These are phyloP conservation scores for Carterocephalus palaemon DNA, from an alignment of 2,888 invertebrate genomes.

Conservation along the genomic window DNA sequence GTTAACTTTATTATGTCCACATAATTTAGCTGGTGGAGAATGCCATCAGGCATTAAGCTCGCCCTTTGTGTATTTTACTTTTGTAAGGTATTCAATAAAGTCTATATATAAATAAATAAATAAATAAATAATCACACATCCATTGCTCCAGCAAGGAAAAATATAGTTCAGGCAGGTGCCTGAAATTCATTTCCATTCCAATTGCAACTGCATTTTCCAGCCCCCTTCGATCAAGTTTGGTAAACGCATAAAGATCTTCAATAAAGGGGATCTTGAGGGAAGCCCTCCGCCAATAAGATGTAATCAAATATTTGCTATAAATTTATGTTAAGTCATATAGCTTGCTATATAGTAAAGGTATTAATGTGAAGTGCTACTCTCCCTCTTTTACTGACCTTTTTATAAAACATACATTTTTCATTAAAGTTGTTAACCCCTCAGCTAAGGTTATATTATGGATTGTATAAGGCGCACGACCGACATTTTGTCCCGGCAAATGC, in stretches of 20 bases:
- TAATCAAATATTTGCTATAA: conserved; percentile 74
- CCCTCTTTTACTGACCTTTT: background rate
- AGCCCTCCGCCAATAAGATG: conserved; percentile 42
- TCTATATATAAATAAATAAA: too few species aligned
- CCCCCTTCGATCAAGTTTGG: conserved; percentile 56
- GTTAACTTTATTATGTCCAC: too few species aligned
- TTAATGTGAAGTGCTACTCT: background rate
- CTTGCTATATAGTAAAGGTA: too few species aligned
- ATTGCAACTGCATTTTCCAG: conserved; percentile 42
- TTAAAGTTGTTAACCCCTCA: conserved; percentile 35
- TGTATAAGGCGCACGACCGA: conserved; percentile 54
- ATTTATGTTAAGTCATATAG: conserved; percentile 60
- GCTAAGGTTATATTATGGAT: conserved; percentile 70
- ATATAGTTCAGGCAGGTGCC: too few species aligned
- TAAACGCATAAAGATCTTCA: conserved; percentile 55
- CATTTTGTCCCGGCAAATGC: conserved; percentile 17
- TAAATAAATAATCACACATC: too few species aligned
- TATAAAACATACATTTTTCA: background rate
- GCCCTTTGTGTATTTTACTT: too few species aligned
- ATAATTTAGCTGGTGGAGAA: too few species aligned
- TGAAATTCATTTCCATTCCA: too few species aligned
- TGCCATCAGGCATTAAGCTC: too few species aligned
- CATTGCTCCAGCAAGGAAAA: too few species aligned
- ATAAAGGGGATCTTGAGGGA: conserved; percentile 41
- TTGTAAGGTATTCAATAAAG: too few species aligned